Conservation (phyloP, 2,888 invertebrate genomes). For the Itoplectis maculator region DNA sequence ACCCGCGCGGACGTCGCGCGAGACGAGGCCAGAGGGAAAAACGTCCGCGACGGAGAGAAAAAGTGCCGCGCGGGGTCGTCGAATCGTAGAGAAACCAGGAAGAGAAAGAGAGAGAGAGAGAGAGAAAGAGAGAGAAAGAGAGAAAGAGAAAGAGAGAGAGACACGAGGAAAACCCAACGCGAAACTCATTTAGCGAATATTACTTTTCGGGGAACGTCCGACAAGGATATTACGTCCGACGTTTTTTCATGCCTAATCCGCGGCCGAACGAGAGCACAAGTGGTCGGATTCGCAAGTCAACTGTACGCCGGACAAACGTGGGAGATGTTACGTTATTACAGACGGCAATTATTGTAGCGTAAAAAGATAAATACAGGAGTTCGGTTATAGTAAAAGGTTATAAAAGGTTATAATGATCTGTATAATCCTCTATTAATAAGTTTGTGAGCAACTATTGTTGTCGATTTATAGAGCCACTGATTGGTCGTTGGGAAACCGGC, state of each 20-base stretch:
- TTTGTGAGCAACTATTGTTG: too few relatives aligned
- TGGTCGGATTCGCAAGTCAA: not conserved
- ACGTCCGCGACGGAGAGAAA: constrained; percentile 33
- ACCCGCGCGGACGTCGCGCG: constrained; percentile 50
- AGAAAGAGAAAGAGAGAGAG: constrained; percentile 29
- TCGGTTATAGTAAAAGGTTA: not conserved
- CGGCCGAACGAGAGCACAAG: constrained; percentile 1
- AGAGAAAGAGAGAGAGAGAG: too few relatives aligned
- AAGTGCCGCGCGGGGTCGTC: too few relatives aligned
- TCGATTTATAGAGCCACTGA: too few relatives aligned
- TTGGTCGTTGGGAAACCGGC: too few relatives aligned
- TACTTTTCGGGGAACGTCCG: constrained; percentile 58
- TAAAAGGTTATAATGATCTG: too few relatives aligned
- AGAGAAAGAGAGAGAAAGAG: too few relatives aligned
- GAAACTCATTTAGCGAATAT: constrained; percentile 63
- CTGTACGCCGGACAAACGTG: not conserved
- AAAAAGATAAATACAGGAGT: too few relatives aligned
- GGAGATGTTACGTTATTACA: not conserved
- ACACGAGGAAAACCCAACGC: constrained; percentile 39
- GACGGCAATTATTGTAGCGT: not conserved
- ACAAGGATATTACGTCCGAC: constrained; percentile 43
- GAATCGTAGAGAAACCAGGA: too few relatives aligned
- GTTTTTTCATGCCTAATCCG: constrained; percentile 31
- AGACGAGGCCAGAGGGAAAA: constrained; percentile 30
- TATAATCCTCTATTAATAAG: too few relatives aligned